A percentile compares a stretch with the other conserved stretches of the same genome.
phyloP scores from a whole-genome alignment of 2,888 invertebrate genomes.

The Sialis lutaria region DNA sequence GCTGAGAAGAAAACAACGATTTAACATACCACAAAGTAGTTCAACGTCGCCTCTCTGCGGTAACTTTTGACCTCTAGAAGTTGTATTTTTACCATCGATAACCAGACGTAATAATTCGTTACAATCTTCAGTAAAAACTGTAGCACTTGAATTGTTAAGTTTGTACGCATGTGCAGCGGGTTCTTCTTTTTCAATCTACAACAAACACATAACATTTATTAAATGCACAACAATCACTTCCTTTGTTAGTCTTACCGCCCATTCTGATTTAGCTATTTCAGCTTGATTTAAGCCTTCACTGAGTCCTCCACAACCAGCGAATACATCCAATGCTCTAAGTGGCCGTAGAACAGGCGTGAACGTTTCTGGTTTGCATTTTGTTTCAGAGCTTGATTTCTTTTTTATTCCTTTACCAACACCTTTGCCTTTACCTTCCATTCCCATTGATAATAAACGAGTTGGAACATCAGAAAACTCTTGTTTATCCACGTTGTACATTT shows the following conservation, averaged over 20 bases:
- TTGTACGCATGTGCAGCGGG: constrained; percentile 65
- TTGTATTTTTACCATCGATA: constrained; percentile 39
- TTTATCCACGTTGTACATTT: constrained; percentile 40
- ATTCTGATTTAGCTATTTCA: constrained; percentile 48
- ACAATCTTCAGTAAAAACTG: constrained; percentile 70
- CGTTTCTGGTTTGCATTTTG: constrained; percentile 12
- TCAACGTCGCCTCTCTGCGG: constrained; percentile 70
- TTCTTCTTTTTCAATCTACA: constrained; percentile 50
- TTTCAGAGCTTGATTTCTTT: constrained; percentile 21
- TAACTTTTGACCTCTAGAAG: constrained; percentile 33
- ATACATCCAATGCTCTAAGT: constrained; percentile 57
- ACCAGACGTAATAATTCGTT: constrained; percentile 50
- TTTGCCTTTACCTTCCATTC: constrained; percentile 40
- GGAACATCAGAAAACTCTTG: constrained; percentile 44
- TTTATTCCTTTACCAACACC: constrained; percentile 50
- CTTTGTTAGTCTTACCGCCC: constrained; percentile 37
- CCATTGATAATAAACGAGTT: constrained; percentile 35
- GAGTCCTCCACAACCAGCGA: constrained; percentile 74
- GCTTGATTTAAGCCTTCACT: constrained; percentile 56
- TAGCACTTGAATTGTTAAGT: constrained; percentile 52
- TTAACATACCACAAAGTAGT: constrained; percentile 35
- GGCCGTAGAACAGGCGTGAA: constrained; percentile 23
- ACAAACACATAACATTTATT: constrained; percentile 3
- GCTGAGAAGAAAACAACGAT: not conserved
- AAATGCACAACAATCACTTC: not conserved